Evolutionary conservation across 2,113 vertebrate species (phyloP).

Genomic region (Asarcornis scutulata): DNA sequence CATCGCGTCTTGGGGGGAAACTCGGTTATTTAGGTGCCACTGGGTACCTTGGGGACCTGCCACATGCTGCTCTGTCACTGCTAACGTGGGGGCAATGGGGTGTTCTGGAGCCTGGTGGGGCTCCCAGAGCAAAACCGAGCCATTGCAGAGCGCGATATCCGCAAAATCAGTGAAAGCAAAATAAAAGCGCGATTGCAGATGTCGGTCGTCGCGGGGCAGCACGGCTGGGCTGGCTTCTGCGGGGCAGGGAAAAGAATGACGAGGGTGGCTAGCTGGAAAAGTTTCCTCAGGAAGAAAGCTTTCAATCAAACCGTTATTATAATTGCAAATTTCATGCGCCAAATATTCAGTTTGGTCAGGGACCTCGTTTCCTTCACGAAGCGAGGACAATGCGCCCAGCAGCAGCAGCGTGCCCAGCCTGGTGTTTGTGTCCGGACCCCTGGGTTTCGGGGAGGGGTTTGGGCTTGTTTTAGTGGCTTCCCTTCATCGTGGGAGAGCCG

Average conservation of each 20-base stretch:
- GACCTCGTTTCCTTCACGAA: background rate
- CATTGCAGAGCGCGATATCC: background rate
- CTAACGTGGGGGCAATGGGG: background rate
- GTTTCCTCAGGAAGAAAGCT: background rate
- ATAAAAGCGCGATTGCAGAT: background rate
- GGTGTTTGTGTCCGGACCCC: background rate
- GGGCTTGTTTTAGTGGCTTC: background rate
- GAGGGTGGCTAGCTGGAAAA: no score
- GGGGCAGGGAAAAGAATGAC: background rate
- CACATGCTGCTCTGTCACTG: background rate
- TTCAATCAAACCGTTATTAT: accelerated
- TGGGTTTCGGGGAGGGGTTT: no score
- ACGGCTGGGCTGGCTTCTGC: background rate
- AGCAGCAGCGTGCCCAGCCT: no score
- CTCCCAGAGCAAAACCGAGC: background rate
- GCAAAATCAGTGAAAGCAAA: slow-evolving; percentile 16
- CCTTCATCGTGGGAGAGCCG: background rate
- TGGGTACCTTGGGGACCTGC: background rate
- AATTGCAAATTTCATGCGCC: background rate
- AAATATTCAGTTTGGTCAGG: accelerated
- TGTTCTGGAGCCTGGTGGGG: background rate
- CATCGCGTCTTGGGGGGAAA: background rate
- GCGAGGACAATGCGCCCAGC: background rate
- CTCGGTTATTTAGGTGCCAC: background rate
- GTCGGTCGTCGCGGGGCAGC: background rate